These are phyloP conservation scores for Leptinotarsa undecemlineata DNA, from an alignment of 1,140 invertebrate genomes.

Conservation along the genomic window DNA sequence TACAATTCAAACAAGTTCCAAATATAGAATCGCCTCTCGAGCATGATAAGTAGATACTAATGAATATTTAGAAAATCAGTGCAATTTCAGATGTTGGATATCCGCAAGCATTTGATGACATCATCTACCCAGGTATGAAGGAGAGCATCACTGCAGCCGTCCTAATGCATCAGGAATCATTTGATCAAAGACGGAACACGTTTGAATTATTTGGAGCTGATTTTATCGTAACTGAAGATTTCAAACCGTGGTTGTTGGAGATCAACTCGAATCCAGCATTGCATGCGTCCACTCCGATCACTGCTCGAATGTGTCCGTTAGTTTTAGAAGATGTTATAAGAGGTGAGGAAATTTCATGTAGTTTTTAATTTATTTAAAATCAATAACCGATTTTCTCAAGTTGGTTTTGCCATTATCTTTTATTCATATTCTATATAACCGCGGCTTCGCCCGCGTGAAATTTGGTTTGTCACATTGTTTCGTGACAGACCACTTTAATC, in stretches of 20 bases:
- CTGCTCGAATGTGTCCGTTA: constrained; percentile 77
- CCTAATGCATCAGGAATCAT: constrained; percentile 73
- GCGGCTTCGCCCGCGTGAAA: too few species aligned
- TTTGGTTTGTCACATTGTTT: too few species aligned
- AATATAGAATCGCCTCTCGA: too few species aligned
- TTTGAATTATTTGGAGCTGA: constrained; percentile 94
- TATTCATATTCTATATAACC: too few species aligned
- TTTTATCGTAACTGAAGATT: constrained; percentile 85
- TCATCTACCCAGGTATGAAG: constrained; percentile 86
- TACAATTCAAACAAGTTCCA: too few species aligned
- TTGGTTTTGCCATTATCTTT: too few species aligned
- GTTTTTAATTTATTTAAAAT: too few species aligned
- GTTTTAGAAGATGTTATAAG: constrained; percentile 87
- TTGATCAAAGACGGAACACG: constrained; percentile 74
- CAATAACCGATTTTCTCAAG: too few species aligned
- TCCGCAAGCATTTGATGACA: constrained; percentile 62
- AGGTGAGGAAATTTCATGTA: constrained; percentile 60
- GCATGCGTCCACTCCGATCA: constrained; percentile 79
- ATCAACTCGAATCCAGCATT: constrained; percentile 91
- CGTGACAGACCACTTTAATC: too few species aligned
- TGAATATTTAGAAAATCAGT: neutral
- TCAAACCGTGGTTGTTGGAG: constrained; percentile 88
- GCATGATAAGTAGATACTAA: too few species aligned
- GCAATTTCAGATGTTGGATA: constrained; percentile 46
- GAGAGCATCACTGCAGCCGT: constrained; percentile 81